Base-by-base conservation (phyloP, 2,888 invertebrate genomes). In the Netelia melanura region DNA sequence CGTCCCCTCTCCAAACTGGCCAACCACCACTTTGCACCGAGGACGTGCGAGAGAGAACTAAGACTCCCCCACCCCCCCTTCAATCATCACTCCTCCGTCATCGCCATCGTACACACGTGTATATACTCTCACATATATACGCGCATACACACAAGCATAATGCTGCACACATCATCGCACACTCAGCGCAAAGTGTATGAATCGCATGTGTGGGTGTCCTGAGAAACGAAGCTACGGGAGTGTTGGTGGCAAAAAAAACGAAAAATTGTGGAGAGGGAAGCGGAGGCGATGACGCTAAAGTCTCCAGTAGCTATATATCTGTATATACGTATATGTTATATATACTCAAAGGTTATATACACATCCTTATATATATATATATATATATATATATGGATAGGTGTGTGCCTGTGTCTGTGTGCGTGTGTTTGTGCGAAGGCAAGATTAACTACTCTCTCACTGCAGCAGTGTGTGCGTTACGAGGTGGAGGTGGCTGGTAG, bases 401-500 rank as follows among this genome's bases (percentile, higher is more conserved):
- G 14, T 48, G 14, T 48, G 14, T 48, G 14, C 1, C 6, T 48
- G 48, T 48, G 48, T 48, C 2, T 48, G 14, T 48, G 14, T 48
- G 48, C 9, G 48, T 2, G 3, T 48, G 9, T 48, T 0, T 48
- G 9, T 48, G 14, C 10, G 3, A 10, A 14, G 3, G 14, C 48
- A 14, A 48, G 48, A 38, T 38, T 38, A 5, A 38, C 38, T 48
- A 14, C 48, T 48, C 48, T 11, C 44, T 23, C 62, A 58, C 48
- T 44, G 23, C 11, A 2, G 30, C 48, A 23, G 30, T 23, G 38
- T 23, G 10, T 10, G 67, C 30, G 61, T 61, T 48, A 62, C 17
- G 21, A 21, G 68, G 48, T 70, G 58, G 70, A 14, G 68, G 74
- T 48, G 74, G 62, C 38, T 61, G 70, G 25, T 30, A 64, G 38